phyloP scores from a whole-genome alignment of 2,888 invertebrate species.

The Melinopterus prodromus region DNA sequence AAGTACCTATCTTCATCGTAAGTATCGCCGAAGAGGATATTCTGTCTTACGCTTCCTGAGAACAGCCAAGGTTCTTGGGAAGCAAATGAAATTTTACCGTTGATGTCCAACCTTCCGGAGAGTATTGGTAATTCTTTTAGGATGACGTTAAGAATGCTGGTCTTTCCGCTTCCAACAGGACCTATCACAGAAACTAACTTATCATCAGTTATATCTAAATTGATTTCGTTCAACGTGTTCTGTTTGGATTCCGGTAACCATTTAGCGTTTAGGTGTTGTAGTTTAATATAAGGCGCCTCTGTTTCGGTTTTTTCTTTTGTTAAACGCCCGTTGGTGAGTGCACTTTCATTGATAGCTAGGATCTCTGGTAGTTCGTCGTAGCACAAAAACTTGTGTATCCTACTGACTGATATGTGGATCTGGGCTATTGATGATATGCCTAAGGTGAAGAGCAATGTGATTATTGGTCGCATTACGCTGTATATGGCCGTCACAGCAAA shows the following conservation, averaged over 20 bases:
- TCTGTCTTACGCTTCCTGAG: slow-evolving; percentile 69
- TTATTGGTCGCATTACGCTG: slow-evolving; percentile 85
- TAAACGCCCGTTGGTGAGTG: slow-evolving; percentile 4
- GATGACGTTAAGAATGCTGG: slow-evolving; percentile 61
- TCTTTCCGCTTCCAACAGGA: slow-evolving; percentile 75
- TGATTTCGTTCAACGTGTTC: slow-evolving; percentile 61
- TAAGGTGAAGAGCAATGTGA: slow-evolving; percentile 92
- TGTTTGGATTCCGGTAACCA: slow-evolving; percentile 64
- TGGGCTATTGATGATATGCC: slow-evolving; percentile 85
- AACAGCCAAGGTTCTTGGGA: slow-evolving; percentile 73
- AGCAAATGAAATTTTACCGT: slow-evolving; percentile 66
- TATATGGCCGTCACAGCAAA: slow-evolving; percentile 93
- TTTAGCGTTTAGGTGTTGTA: slow-evolving; percentile 72
- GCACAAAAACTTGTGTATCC: slow-evolving; percentile 70
- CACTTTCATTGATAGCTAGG: slow-evolving; percentile 19
- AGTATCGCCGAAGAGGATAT: slow-evolving; percentile 77
- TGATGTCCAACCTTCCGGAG: slow-evolving; percentile 59
- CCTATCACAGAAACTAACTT: slow-evolving; percentile 70
- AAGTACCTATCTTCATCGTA: slow-evolving; percentile 70
- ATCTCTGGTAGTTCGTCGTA: slow-evolving; percentile 60
- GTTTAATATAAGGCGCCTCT: slow-evolving; percentile 62
- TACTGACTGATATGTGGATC: slow-evolving; percentile 76
- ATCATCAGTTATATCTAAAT: slow-evolving; percentile 46
- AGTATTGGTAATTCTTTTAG: slow-evolving; percentile 61
- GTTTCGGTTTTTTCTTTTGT: slow-evolving; percentile 15